A percentile compares a stretch with the other conserved stretches of the same genome.
Conservation (phyloP, 1,140 invertebrate genomes). For the Dinoponera quadriceps region DNA sequence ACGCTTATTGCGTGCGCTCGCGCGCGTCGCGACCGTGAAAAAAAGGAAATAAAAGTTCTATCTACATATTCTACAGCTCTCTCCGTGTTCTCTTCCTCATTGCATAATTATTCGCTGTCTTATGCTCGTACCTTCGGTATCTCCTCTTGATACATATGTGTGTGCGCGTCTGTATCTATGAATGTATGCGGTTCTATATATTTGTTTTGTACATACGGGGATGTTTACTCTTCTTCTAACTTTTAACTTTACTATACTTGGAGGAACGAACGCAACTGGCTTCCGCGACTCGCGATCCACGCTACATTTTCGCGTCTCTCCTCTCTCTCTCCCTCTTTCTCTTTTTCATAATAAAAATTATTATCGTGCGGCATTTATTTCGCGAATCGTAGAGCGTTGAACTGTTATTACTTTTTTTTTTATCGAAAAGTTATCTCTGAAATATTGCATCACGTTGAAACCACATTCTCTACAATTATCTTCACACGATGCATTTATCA, state of each 20-base stretch:
- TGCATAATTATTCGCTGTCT: slow-evolving; percentile 70
- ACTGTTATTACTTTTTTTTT: too few species aligned
- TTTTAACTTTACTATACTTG: slow-evolving; percentile 61
- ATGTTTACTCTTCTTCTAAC: slow-evolving; percentile 58
- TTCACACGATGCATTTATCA: too few species aligned
- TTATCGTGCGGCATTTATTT: too few species aligned
- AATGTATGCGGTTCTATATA: slow-evolving; percentile 60
- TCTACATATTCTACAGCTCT: slow-evolving; percentile 48
- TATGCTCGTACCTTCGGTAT: slow-evolving; percentile 70
- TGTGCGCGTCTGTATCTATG: slow-evolving; percentile 54
- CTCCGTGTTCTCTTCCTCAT: slow-evolving; percentile 60
- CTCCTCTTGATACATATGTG: slow-evolving; percentile 65
- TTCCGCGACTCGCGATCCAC: slow-evolving; percentile 2
- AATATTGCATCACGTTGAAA: too few species aligned
- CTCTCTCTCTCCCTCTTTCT: neutral
- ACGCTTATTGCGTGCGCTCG: slow-evolving; percentile 51
- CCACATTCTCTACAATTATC: too few species aligned
- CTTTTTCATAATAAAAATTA: too few species aligned
- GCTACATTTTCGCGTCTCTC: neutral
- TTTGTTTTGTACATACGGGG: slow-evolving; percentile 43
- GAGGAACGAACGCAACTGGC: slow-evolving; percentile 69
- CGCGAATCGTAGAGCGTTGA: too few species aligned
- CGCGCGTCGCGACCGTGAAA: slow-evolving; percentile 42
- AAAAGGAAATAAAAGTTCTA: neutral
- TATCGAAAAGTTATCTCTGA: too few species aligned